Base-by-base conservation (phyloP, 2,797 vertebrate species). In the Leptoclinus maculatus region DNA sequence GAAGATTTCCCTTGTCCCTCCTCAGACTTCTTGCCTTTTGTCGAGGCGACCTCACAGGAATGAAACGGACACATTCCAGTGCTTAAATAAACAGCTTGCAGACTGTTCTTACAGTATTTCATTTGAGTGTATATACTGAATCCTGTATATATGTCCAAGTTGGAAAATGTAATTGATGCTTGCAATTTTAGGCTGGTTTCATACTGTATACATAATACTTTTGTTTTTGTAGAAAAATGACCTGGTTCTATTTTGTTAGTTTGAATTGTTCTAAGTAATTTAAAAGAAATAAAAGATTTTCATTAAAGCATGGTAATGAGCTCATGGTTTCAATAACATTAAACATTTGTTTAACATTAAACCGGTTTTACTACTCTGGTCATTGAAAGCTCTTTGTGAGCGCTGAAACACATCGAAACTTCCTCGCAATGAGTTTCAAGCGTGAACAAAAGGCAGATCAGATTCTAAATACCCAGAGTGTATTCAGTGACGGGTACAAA, bases 221-320 rank as follows among this genome's bases (percentile, higher is more conserved):
- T 16, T 96, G 87, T 97, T 97, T 92, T 97, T 97, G 93, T 97
- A 97, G 96, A 93, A 88, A 94, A 93, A 93, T 88, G 90, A 96
- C 92, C 91, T 94, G 95, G 92, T 94, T 96, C 92, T 97, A 97
- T 97, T 97, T 98, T 97, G 95, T 95, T 96, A 95, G 94, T 93
- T 94, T 95, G 90, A 95, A 95, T 93, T 88, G 87, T 92, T 91
- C 73, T 70, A 87, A 91, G 88, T 96, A 94, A 95, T 91, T 95
- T 91, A 95, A 95, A 83, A 89, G 88, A 65, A 79, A 84, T 62
- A 91, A 93, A 92, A 72, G 66, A 76, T 89, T 93, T 94, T 93
- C 87, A 91, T 87, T 90, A 90, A 92, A 92, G 82, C 84, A 91
- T 47, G 34, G 34, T 58, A 56, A 76, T 80, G 25, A 45, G 53